Evolutionary conservation across 2,888 invertebrate genomes (phyloP).

Genomic region (Diploptera punctata): DNA sequence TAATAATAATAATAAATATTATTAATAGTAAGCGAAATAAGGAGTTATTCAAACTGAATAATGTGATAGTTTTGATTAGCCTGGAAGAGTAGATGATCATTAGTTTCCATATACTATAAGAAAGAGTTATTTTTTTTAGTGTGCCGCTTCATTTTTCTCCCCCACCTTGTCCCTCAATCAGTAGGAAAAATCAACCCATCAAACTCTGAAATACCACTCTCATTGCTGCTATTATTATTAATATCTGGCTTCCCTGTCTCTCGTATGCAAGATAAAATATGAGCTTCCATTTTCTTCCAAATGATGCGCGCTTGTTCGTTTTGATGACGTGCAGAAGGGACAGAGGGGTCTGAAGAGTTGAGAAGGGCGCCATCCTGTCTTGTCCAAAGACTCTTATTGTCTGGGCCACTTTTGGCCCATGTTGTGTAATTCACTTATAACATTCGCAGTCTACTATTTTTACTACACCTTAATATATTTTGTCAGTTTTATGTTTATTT

Average conservation of each 20-base stretch:
- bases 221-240: constrained; percentile 32
- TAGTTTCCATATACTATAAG: not conserved
- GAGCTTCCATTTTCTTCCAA: constrained; percentile 35
- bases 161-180: constrained; percentile 27
- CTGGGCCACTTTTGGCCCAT: constrained; percentile 8
- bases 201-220: constrained; percentile 30
- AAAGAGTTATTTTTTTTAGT: not conserved
- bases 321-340: constrained; percentile 14
- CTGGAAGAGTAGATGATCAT: no score
- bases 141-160: constrained; percentile 4
- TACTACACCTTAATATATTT: no score
- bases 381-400: constrained; percentile 1
- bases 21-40: no score
- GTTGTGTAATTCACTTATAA: not conserved
- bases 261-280: constrained; percentile 31
- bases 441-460: no score
- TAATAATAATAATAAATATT: no score
- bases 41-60: no score
- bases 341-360: not conserved
- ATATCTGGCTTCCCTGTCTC: constrained; percentile 17
- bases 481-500: no score
- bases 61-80: no score
- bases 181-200: constrained; percentile 28
- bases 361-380: not conserved
- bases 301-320: constrained; percentile 35